Base-by-base conservation (phyloP, 2,797 vertebrate species). In the Peromyscus aztecus region DNA sequence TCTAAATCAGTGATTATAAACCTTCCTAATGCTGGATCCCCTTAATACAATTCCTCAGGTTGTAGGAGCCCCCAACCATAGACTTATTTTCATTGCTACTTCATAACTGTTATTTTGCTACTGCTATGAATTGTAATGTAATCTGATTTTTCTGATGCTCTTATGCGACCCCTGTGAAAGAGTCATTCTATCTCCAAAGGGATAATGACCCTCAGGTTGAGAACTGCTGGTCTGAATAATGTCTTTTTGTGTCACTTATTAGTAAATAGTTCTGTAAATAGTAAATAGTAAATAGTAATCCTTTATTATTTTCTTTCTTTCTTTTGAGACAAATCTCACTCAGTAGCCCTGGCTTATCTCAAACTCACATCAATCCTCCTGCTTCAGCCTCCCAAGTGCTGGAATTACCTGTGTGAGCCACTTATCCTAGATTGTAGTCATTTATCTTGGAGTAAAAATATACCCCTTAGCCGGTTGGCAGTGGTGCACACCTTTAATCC, bases 381-480 rank as follows among this genome's bases (percentile, higher is more conserved):
- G 24, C 16, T 27, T n/a, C 9, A 88, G 27, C 1, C 10, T 57
- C 27, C 46, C 17, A 57, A 29, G 10, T 12, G 0, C n/a, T 73
- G 10, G 23, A 37, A 87, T 71, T 87, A 55, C 14, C 34, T 52
- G n/a, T 73, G 49, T 55, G 46, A 71, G 24, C 49, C 49, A 34
- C 14, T 37, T 9, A 11, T 37, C 21, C 49, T 87, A 11, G 24
- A 52, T 40, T 57, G 14, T 73, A 73, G 24, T 57, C n/a, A 73
- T 40, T 57, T 4, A 73, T 94, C 63, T 90, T 89, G 63, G 92
- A 82, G n/a, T 29, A 67, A 94, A 94, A 55, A 21, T 27, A 71
- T 0, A 69, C 80, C 49, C 89, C n/a, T 49, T 49, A 49, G 49
- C 49, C 49, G 2, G 49, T 11, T 0, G 11, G 49, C 49, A 49